Conservation (phyloP, 2,888 invertebrate genomes). For the Loripinus fragilis region DNA sequence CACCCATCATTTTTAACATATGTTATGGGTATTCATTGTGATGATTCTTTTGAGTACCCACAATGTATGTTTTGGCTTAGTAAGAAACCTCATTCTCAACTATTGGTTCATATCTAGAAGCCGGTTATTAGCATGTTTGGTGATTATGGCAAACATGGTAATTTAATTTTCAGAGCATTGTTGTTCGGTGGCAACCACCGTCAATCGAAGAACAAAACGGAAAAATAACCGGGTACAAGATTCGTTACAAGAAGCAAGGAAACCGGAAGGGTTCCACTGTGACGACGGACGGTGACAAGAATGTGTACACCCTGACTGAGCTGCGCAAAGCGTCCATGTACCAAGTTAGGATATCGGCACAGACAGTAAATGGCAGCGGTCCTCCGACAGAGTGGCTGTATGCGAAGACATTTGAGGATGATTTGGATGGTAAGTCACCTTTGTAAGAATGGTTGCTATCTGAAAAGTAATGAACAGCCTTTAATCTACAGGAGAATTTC, state of each 20-base stretch:
- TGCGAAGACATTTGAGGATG: slow-evolving; percentile 92
- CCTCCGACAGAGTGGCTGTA: slow-evolving; percentile 96
- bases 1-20: too few species aligned
- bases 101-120: too few species aligned
- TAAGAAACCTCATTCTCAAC: too few species aligned
- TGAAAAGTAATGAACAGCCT: too few species aligned
- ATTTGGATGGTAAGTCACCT: slow-evolving; percentile 89
- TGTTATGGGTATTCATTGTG: too few species aligned
- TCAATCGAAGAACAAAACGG: slow-evolving; percentile 93
- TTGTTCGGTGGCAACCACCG: slow-evolving; percentile 96
- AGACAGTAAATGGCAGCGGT: slow-evolving; percentile 96
- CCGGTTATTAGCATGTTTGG: too few species aligned
- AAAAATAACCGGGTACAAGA: slow-evolving; percentile 97
- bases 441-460: too few species aligned
- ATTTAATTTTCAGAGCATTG: slow-evolving; percentile 91
- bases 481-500: too few species aligned
- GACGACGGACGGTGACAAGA: slow-evolving; percentile 93
- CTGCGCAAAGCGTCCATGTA: slow-evolving; percentile 87
- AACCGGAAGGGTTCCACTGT: slow-evolving; percentile 82
- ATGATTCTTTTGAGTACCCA: too few species aligned
- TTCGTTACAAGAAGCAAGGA: slow-evolving; percentile 88
- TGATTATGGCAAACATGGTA: too few species aligned
- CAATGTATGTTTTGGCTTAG: too few species aligned
- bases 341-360: slow-evolving; percentile 91
- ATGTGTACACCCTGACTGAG: slow-evolving; percentile 89